Conservation (phyloP, 2,797 vertebrate species). For the Tapera naevia region DNA sequence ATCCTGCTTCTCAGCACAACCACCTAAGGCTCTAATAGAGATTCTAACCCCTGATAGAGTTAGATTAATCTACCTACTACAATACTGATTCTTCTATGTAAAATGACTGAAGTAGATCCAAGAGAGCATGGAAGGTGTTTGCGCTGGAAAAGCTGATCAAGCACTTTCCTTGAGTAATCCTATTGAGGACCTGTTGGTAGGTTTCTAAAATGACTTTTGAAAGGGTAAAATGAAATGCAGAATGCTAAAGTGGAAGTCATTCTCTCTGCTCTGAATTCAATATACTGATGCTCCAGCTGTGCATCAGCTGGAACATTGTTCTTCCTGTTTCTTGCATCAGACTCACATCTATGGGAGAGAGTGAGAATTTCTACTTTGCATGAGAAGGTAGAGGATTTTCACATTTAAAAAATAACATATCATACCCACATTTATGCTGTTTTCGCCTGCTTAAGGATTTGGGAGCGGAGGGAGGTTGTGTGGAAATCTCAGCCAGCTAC, state of each 20-base stretch:
- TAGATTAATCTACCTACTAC: background rate
- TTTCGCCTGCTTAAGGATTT: background rate
- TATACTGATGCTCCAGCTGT: background rate
- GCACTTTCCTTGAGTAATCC: background rate
- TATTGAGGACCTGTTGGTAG: background rate
- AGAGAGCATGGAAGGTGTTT: background rate
- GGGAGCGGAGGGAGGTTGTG: too few relatives aligned
- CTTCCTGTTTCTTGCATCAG: background rate
- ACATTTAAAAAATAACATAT: background rate
- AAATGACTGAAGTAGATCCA: background rate
- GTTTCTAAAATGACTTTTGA: background rate
- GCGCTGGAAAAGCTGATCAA: background rate
- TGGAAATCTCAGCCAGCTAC: background rate
- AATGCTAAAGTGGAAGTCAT: background rate
- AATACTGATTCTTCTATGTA: background rate
- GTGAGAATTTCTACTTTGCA: background rate
- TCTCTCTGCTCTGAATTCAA: background rate
- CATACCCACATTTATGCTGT: background rate
- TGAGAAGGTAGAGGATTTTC: slow-evolving; percentile 1
- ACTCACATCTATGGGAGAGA: background rate
- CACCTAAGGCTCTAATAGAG: background rate
- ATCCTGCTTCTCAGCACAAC: background rate
- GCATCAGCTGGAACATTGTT: background rate
- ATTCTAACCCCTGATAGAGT: background rate
- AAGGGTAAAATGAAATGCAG: background rate